Conservation (phyloP, 2,888 invertebrate genomes). For the Amphimallon solstitiale region DNA sequence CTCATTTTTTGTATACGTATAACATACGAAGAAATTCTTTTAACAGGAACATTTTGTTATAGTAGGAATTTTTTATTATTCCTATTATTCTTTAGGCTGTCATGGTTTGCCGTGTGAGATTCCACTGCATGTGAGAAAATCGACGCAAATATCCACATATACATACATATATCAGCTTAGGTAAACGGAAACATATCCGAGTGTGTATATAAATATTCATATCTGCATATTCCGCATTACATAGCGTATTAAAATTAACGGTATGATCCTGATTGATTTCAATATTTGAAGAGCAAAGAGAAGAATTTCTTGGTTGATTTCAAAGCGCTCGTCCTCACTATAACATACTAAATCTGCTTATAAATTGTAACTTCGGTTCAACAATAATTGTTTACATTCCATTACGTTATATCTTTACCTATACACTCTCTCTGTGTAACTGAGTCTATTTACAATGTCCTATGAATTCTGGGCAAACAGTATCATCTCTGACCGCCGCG, state of each 20-base stretch:
- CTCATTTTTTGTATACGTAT: too few species aligned
- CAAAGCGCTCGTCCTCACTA: slow-evolving; percentile 4
- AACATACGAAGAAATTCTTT: too few species aligned
- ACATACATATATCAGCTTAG: background rate
- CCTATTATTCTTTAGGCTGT: too few species aligned
- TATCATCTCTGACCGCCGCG: slow-evolving; percentile 51
- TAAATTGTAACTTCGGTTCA: slow-evolving; percentile 37
- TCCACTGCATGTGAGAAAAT: slow-evolving; percentile 7
- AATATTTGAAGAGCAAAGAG: slow-evolving; percentile 33
- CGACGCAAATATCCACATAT: slow-evolving; percentile 1
- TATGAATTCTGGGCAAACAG: slow-evolving; percentile 52
- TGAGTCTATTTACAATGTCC: slow-evolving; percentile 51
- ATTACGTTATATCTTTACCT: slow-evolving; percentile 56
- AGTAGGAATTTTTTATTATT: too few species aligned
- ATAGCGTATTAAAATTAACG: slow-evolving; percentile 28
- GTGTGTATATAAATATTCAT: slow-evolving; percentile 1
- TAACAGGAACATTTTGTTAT: too few species aligned
- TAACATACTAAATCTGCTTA: slow-evolving; percentile 17
- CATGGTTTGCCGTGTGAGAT: too few species aligned
- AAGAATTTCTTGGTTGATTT: slow-evolving; percentile 34
- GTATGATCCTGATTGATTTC: slow-evolving; percentile 30
- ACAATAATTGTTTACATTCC: slow-evolving; percentile 55
- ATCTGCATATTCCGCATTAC: background rate
- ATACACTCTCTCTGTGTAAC: slow-evolving; percentile 43
- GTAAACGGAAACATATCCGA: slow-evolving; percentile 6